Evolutionary conservation across 2,797 vertebrate genomes (phyloP).

Genomic region (Ambastaia sidthimunki): DNA sequence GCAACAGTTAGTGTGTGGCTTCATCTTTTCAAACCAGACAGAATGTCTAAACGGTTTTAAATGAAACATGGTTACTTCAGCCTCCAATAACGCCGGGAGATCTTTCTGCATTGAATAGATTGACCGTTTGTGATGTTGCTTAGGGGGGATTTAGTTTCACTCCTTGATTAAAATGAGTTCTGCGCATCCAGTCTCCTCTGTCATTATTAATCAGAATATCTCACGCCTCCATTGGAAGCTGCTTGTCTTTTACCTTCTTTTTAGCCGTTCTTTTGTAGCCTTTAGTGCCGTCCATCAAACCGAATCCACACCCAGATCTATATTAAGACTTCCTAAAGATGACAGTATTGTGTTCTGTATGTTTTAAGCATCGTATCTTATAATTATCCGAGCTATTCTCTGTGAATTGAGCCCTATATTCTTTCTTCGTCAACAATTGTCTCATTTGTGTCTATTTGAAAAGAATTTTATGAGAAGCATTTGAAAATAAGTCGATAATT

Average conservation of each 20-base stretch:
- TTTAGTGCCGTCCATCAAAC: neutral
- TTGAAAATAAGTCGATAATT: neutral
- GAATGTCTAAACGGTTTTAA: slow-evolving; percentile 32
- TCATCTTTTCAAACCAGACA: slow-evolving; percentile 6
- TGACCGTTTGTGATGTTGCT: slow-evolving; percentile 41
- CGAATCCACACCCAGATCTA: neutral
- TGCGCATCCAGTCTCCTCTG: slow-evolving; percentile 19
- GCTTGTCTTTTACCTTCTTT: neutral
- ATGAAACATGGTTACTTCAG: slow-evolving; percentile 1
- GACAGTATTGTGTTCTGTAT: neutral
- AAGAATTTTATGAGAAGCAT: neutral
- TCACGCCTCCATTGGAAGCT: neutral
- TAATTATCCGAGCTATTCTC: no score
- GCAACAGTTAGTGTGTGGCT: slow-evolving; percentile 11
- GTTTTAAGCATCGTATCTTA: neutral
- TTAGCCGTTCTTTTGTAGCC: neutral
- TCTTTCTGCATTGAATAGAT: neutral
- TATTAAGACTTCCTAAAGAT: neutral
- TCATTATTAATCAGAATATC: slow-evolving; percentile 43
- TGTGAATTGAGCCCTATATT: neutral
- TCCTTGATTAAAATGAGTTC: slow-evolving; percentile 38
- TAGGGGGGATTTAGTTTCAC: slow-evolving; percentile 3
- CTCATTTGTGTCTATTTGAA: neutral
- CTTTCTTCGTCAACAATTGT: neutral
- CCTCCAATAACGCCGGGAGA: slow-evolving; percentile 1